Conservation (phyloP, 2,113 vertebrate genomes). For the Nansenia antarctica region DNA sequence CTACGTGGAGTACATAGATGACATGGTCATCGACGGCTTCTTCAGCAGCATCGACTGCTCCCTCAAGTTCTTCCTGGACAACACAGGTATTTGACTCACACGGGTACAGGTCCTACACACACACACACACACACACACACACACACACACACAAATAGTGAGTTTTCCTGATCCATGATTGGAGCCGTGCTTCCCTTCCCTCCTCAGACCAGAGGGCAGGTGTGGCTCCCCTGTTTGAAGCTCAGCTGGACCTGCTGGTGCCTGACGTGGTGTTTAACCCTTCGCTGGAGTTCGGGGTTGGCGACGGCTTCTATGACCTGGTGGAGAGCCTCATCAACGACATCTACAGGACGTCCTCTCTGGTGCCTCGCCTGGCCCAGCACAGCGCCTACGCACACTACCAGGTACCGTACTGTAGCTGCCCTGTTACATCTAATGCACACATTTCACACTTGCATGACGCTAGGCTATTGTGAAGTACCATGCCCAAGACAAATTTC, state of each 20-base stretch:
- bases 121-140: too few relatives aligned
- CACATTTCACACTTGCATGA: neutral
- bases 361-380: slow-evolving; percentile 81
- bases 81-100: slow-evolving; percentile 78
- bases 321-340: slow-evolving; percentile 80
- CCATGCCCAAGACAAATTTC: neutral
- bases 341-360: slow-evolving; percentile 79
- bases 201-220: slow-evolving; percentile 74
- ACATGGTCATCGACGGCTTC: slow-evolving; percentile 88
- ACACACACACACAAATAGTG: too few relatives aligned
- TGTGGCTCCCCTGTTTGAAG: slow-evolving; percentile 83
- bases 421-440: too few relatives aligned
- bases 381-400: slow-evolving; percentile 77
- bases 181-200: neutral
- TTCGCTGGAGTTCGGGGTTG: slow-evolving; percentile 77
- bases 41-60: slow-evolving; percentile 85
- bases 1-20: slow-evolving; percentile 87
- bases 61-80: slow-evolving; percentile 88
- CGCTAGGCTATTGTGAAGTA: too few relatives aligned
- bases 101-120: too few relatives aligned
- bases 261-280: slow-evolving; percentile 88
- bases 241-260: slow-evolving; percentile 79
- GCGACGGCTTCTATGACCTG: slow-evolving; percentile 78
- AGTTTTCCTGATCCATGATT: neutral
- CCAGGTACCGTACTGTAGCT: slow-evolving; percentile 85